Base-by-base conservation (phyloP, 2,797 vertebrate genomes). In the Heterohyrax brucei region DNA sequence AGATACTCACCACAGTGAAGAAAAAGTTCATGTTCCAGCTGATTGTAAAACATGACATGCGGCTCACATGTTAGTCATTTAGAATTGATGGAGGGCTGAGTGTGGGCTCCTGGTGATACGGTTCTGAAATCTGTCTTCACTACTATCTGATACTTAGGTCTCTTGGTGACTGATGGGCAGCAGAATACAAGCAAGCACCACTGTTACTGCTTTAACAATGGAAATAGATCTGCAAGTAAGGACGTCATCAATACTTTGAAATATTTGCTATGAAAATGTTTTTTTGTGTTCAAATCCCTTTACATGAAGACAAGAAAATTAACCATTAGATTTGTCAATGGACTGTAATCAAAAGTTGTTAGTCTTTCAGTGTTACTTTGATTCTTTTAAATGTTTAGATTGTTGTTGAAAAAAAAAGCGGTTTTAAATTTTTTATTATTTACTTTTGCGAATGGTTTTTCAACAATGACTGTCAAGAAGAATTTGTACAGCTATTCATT, bases 331-430 rank as follows among this genome's bases (percentile, higher is more conserved):
- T 79, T 87, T 91, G 62, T 87, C 70, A 87, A 80, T 80, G 30
- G 7, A 95, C 93, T 44, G 56, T 83, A 87, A 64, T 22, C 50
- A 92, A 79, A 85, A 73, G 22, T 93, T 79, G 18, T 59, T 83
- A 66, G n/a, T 89, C 33, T 95, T 56, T 82, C 70, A 85, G 86
- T 66, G 64, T 82, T 79, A 76, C 84, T 86, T 77, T 30, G 82
- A 72, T 19, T 86, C 12, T 92, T 87, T 94, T 12, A 95, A 93
- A 83, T 96, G 94, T 94, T 88, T 93, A 95, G 30, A 61, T 79
- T 30, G 5, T 61, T 90, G 9, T 61, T 14, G 30, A 33, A 56
- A 56, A 8, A 53, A 53, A 53, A 53, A 88, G 16, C 82, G 13
- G 22, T 79, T 92, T 78, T 79, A 93, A 85, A 62, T 68, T 62